Evolutionary conservation across 2,797 vertebrate genomes (phyloP).

Genomic region (Adrianichthys oophorus): DNA sequence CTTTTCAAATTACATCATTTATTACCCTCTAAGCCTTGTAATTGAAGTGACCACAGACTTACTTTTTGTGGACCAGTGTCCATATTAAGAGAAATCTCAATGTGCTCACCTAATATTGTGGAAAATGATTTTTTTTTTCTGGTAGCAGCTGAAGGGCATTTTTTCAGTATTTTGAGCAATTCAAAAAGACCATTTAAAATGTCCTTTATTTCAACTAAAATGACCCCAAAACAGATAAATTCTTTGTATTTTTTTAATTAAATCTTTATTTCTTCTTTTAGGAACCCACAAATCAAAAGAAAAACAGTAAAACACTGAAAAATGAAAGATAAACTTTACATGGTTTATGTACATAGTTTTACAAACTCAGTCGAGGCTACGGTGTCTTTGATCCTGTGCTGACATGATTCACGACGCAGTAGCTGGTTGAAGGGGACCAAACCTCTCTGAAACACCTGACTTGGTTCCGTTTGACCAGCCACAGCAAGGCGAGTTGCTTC

Average conservation of each 20-base stretch:
- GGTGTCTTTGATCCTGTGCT: constrained; percentile 57
- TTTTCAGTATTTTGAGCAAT: no score
- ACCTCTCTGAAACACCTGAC: constrained; percentile 97
- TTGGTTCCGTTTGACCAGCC: constrained; percentile 99
- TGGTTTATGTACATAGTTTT: no score
- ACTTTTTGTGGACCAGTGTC: not conserved
- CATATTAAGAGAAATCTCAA: not conserved
- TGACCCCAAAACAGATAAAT: no score
- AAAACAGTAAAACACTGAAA: no score
- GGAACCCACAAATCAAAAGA: no score
- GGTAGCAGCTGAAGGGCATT: no score
- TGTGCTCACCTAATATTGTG: not conserved
- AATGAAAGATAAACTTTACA: no score
- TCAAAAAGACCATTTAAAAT: no score
- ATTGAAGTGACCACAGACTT: not conserved
- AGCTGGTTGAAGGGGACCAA: constrained; percentile 99
- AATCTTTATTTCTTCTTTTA: no score
- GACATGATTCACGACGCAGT: constrained; percentile 87
- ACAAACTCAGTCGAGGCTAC: constrained; percentile 10
- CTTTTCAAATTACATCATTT: not conserved
- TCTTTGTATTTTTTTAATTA: no score
- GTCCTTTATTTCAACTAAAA: no score
- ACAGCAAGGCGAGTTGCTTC: constrained; percentile 91
- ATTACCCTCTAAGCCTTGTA: not conserved
- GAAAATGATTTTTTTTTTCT: not conserved